phyloP scores from a whole-genome alignment of 2,888 invertebrate genomes.

The Troilus luridus region DNA sequence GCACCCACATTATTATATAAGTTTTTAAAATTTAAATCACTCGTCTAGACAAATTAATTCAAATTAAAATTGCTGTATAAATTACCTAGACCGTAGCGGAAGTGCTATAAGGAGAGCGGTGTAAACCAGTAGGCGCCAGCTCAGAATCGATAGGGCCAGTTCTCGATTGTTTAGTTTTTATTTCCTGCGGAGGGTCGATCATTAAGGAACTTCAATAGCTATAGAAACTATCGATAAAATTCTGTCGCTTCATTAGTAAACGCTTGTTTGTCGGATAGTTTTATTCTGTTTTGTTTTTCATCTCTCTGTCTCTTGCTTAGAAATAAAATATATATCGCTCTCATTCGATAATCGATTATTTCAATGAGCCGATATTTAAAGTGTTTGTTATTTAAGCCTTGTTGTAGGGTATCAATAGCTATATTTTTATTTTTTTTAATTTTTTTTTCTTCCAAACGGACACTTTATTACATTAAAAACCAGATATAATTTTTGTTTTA shows the following conservation, averaged over 20 bases:
- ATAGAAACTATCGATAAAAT: not conserved
- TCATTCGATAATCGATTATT: not conserved
- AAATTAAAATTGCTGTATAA: not conserved
- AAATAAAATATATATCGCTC: not conserved
- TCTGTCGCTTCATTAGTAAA: not conserved
- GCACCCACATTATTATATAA: not conserved
- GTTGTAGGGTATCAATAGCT: no score
- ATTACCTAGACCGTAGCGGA: not conserved
- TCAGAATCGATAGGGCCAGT: constrained; percentile 4
- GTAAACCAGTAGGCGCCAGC: constrained; percentile 29
- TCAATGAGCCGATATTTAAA: not conserved
- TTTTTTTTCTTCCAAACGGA: no score
- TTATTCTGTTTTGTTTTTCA: not conserved
- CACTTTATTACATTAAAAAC: no score
- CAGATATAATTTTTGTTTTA: no score
- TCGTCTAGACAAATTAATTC: not conserved
- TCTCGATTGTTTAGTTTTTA: constrained; percentile 38
- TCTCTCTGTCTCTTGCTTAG: not conserved
- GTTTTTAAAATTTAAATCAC: not conserved
- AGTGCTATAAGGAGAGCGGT: not conserved
- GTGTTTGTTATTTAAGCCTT: not conserved
- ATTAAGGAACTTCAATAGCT: not conserved
- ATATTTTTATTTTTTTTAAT: no score
- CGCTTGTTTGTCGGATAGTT: not conserved
- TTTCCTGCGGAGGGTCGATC: not conserved